Evolutionary conservation across 2,888 invertebrate genomes (phyloP), one percentile per base, ranked within the genome.

Genomic region (Anodontia alba): DNA sequence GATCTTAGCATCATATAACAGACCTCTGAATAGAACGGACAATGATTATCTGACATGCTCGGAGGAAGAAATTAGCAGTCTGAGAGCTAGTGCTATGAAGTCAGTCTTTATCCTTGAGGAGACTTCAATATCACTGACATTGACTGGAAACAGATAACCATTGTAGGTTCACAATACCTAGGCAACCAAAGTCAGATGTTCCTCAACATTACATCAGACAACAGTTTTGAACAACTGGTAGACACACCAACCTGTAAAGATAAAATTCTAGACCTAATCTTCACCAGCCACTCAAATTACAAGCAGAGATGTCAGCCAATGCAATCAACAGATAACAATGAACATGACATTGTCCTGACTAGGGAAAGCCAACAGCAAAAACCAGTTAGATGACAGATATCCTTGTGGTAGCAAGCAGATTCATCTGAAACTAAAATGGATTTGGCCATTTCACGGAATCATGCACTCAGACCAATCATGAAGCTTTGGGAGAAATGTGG

Each of bases 351-450:
- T 26, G 57, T 57, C 10, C 57, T 57, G 2, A 29, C 23, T 26
- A 23, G 10, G 2, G 5, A 57, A 15, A 26, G 7, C 5, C 26
- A 29, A 5, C 57, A 26, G 5, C 15, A 17, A 8, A 57, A 26
- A 57, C 57, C 57, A 57, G 26, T 29, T 7, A n/a, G 26, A 57
- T 3, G 57, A 23, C 15, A 57, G 15, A 57, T 26, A 57, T 57
- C 23, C 12, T 29, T 72, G 8, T 73, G 72, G 76, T 73, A 76
- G 26, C 49, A 57, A 33, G 72, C 73, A 7, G 36, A 76, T 49
- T 38, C 38, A 38, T 38, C 38, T 38, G 38, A 38, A 38, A 38
- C 12, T 38, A 38, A 12, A 38, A 38, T 8, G 12, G 5, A 38
- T 8, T 38, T 38, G 38, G 12, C 38, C 5, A 38, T 12, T 38